These are phyloP conservation scores for Gymnocephalus cernua DNA, from an alignment of 2,113 vertebrate species.

Conservation along the genomic window DNA sequence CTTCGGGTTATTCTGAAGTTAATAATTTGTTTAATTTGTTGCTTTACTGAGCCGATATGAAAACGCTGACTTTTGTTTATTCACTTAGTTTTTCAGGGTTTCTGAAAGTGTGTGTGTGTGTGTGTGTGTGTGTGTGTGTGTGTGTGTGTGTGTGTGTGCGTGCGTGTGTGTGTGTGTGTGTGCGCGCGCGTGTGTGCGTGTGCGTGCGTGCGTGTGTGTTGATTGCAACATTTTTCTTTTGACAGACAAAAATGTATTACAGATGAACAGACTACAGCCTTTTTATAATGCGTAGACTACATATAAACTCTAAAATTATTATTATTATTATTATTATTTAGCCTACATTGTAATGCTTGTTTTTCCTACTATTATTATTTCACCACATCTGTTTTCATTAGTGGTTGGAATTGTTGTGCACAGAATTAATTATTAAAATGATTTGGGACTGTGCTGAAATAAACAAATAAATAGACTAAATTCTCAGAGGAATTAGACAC, in stretches of 20 bases:
- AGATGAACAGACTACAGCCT: background rate
- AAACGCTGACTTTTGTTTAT: conserved; percentile 39
- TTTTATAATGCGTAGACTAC: background rate
- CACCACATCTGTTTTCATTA: background rate
- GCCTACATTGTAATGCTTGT: too few species aligned
- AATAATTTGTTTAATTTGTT: conserved; percentile 60
- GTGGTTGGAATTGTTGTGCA: background rate
- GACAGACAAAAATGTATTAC: background rate
- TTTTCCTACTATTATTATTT: too few species aligned
- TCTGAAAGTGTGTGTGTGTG: conserved; percentile 15
- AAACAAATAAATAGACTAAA: background rate
- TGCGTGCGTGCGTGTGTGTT: background rate
- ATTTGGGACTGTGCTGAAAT: background rate
- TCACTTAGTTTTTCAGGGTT: conserved; percentile 12
- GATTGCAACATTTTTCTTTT: background rate
- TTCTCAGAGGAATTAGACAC: background rate
- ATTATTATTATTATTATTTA: background rate
- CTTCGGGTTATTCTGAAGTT: conserved; percentile 46
- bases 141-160: conserved; percentile 3
- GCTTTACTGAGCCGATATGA: conserved; percentile 27
- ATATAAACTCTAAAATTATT: background rate
- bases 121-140: background rate
- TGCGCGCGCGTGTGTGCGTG: background rate
- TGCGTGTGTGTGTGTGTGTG: background rate
- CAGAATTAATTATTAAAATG: background rate